These are phyloP conservation scores for Hippoglossus stenolepis DNA, from an alignment of 2,113 vertebrate species.

Conservation along the genomic window DNA sequence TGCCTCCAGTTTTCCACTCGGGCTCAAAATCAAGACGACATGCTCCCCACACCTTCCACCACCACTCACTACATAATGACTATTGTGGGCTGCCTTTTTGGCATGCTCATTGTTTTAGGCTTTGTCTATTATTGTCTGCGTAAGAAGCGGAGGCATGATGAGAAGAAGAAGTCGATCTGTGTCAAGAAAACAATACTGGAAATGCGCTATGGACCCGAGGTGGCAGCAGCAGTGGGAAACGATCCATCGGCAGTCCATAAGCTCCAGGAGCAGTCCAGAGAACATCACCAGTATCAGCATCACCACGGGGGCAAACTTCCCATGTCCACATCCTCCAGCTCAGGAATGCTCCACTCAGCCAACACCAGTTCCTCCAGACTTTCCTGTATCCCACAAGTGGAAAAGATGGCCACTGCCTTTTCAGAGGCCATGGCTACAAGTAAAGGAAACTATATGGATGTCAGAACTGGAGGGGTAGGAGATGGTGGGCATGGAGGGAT, in stretches of 20 bases:
- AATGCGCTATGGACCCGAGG: conserved; percentile 97
- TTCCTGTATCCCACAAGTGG: conserved; percentile 95
- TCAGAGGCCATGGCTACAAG: conserved; percentile 89
- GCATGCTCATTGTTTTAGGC: conserved; percentile 96
- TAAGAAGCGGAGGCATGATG: conserved; percentile 92
- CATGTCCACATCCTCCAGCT: conserved; percentile 87
- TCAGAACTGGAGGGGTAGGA: conserved; percentile 85
- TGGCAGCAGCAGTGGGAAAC: conserved; percentile 85
- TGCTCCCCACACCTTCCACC: conserved; percentile 90
- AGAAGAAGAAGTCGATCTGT: conserved; percentile 95
- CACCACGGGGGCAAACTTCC: conserved; percentile 87
- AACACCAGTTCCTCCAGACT: conserved; percentile 88
- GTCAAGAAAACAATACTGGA: conserved; percentile 98
- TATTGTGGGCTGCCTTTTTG: conserved; percentile 96
- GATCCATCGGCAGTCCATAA: conserved; percentile 92
- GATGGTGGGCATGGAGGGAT: conserved; percentile 72
- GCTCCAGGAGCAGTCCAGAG: conserved; percentile 91
- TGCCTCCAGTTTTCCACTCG: conserved; percentile 93
- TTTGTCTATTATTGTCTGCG: conserved; percentile 96
- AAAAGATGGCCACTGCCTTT: conserved; percentile 89
- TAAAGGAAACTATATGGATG: conserved; percentile 97
- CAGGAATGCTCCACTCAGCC: conserved; percentile 84
- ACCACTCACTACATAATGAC: conserved; percentile 99
- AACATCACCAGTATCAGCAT: conserved; percentile 87
- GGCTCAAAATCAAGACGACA: conserved; percentile 84